Percentiles rank a stretch among this genome's conserved stretches.
These are phyloP conservation scores for Callorhinus ursinus DNA, from an alignment of 2,113 vertebrate species.

Conservation along the genomic window DNA sequence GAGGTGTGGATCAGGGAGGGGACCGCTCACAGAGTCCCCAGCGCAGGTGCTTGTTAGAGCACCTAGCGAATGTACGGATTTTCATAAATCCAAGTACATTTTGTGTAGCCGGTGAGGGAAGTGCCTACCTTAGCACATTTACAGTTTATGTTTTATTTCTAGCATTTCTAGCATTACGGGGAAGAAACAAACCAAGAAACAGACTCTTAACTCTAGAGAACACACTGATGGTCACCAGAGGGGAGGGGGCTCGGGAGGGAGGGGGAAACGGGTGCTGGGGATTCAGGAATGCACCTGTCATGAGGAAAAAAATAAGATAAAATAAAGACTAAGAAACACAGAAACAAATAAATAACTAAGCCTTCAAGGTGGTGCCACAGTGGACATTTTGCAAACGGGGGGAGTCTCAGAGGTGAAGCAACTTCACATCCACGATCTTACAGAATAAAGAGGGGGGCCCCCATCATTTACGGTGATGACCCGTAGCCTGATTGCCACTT, in stretches of 20 bases:
- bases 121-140: too few relatives aligned
- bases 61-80: too few relatives aligned
- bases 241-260: fast-evolving
- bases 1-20: too few relatives aligned
- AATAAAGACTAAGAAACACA: background rate
- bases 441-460: background rate
- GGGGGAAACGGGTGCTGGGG: background rate
- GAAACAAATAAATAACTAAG: background rate
- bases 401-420: background rate
- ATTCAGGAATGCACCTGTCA: too few relatives aligned
- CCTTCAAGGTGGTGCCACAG: background rate
- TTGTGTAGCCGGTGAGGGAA: too few relatives aligned
- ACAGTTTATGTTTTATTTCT: too few relatives aligned
- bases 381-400: background rate
- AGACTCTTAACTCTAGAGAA: background rate
- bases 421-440: background rate
- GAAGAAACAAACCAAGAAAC: background rate
- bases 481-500: background rate
- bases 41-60: too few relatives aligned
- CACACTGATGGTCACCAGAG: background rate
- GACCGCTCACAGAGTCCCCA: too few relatives aligned
- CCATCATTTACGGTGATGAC: background rate
- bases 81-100: too few relatives aligned
- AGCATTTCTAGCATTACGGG: too few relatives aligned
- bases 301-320: background rate